Base-by-base conservation (phyloP, 2,113 vertebrate species). In the Varanus komodoensis region DNA sequence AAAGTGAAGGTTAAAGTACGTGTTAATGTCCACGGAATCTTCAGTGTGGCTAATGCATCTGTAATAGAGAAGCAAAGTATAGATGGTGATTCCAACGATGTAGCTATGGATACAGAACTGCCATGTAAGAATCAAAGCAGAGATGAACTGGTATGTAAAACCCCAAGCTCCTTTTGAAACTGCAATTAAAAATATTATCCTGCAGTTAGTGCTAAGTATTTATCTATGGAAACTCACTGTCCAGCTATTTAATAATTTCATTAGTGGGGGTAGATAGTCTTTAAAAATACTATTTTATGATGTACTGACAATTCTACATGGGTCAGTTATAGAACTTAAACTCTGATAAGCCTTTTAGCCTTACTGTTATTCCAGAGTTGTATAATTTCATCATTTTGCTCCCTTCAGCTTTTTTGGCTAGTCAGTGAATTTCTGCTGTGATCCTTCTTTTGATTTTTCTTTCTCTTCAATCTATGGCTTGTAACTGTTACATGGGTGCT, bases 1-100 rank as follows among this genome's bases (percentile, higher is more conserved):
- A 99, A 99, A 96, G 98, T 99, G 84, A 99, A 99, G 92, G 98
- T 99, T 80, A 99, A 99, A 96, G 98, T 99, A 90, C 98, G 98
- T 0, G 97, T 99, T 83, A 99, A 99, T 11, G 96, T 99, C 87
- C 99, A 99, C 0, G 98, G 99, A 69, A 98, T 99, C 94, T 99
- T 99, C 97, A 98, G 98, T 0, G 98, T 99, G 94, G 99, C 98
- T 82, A 98, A 92, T 11, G 99, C 99, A 0, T 98, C 98, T 21
- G 90, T 99, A 86, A 98, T 99, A 23, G 99, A 99, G 94, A 99
- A 98, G 96, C 98, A 98, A 92, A 98, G 97, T 90, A 2, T 96
- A 4, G 97, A 97, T 61, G 95, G 96, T 3, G 97, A 97, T 52
- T 98, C 98, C 81, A 97, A 29, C 4, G 98, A 99, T 74, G 96